Evolutionary conservation across 2,113 vertebrate species (phyloP).

Genomic region (Oreochromis tanganicae): DNA sequence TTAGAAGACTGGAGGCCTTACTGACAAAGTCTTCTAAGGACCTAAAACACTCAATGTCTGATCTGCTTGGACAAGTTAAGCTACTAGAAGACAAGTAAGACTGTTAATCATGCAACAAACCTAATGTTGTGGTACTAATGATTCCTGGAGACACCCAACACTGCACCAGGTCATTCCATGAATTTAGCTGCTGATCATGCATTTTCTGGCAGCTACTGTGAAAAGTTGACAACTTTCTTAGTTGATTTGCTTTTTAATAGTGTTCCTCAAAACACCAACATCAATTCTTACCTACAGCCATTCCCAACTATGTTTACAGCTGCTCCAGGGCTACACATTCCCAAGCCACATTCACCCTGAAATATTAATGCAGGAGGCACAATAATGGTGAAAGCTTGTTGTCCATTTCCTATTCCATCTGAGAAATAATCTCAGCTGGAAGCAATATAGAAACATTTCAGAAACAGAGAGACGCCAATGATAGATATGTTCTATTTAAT

Average conservation of each 20-base stretch:
- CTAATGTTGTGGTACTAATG: background rate
- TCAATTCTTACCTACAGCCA: background rate
- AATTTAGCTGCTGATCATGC: background rate
- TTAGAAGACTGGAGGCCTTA: constrained; percentile 68
- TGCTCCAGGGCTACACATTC: background rate
- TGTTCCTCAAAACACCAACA: background rate
- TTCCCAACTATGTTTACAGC: background rate
- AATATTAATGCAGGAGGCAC: background rate
- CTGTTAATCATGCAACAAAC: background rate
- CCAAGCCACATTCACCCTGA: background rate
- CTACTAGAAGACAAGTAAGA: constrained; percentile 76
- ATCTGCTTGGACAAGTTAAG: constrained; percentile 71
- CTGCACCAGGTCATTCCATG: background rate
- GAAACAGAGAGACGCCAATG: background rate
- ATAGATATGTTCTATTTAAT: background rate
- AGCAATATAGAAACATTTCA: background rate
- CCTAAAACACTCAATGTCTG: constrained; percentile 66
- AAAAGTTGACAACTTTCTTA: background rate
- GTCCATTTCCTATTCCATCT: background rate
- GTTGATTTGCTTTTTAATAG: background rate
- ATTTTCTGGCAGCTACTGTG: background rate
- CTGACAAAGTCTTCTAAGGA: constrained; percentile 32
- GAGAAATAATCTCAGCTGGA: background rate
- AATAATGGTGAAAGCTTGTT: background rate
- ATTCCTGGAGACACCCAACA: background rate